Base-by-base conservation (phyloP, 2,888 invertebrate genomes). In the Onthophagus sagittarius region DNA sequence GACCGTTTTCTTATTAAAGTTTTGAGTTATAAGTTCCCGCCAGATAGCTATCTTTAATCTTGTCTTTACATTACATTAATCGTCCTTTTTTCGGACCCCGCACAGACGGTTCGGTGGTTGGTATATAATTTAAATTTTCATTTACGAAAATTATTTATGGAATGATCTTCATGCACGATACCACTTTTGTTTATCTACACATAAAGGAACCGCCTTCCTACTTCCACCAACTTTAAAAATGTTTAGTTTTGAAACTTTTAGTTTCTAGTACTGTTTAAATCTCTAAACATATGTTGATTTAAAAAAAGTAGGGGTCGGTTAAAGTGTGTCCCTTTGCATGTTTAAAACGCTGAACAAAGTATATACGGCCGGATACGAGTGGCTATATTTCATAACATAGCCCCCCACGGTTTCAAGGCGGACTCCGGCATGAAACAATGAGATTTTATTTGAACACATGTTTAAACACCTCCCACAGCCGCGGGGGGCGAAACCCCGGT, bases 31-130 rank as follows among this genome's bases (percentile, higher is more conserved):
- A 83, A 82, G 83, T 83, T 82, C 79, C 79, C 77, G 77, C 13
- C 79, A 75, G 85, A 85, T 85, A 85, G 83, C 79, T 82, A 85
- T 85, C 85, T 85, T 85, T 85, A 85, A 84, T 85, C 83, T 84
- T 82, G 83, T 83, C 83, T 83, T 82, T 83, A 79, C 83, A 81
- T 82, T 83, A 79, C 82, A 81, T 82, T 82, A 80, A 80, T 79
- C 81, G 81, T 81, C 82, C 82, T 62, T 71, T 70, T 15, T 31
- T 65, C 15, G 23, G 13, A 31, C 31, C 14, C 23, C 67, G 69
- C 71, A 63, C 67, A 65, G 71, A 70, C 76, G 74, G 79, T 76
- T 23, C 77, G 76, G 79, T 76, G 75, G 79, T 81, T 76, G 75
- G 79, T 81, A 80, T 80, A 79, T 82, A 83, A 84, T 84, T 84